Conservation (phyloP, 1,140 invertebrate genomes). For the Lepidurus packardi region DNA sequence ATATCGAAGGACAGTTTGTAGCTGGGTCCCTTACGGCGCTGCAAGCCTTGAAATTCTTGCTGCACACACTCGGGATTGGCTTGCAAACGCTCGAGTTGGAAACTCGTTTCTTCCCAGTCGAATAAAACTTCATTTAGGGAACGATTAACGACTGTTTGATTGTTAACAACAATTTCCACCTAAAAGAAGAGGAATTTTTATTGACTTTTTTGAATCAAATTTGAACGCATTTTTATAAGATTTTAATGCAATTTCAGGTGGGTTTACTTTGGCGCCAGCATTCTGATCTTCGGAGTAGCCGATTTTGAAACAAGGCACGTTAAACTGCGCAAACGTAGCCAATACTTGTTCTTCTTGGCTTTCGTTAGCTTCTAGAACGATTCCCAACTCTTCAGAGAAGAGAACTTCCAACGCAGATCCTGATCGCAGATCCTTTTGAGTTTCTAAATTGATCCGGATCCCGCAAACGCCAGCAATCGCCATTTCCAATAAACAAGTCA, state of each 20-base stretch:
- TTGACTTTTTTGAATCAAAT: too few species aligned
- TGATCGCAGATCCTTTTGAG: conserved; percentile 45
- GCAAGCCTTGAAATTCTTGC: conserved; percentile 63
- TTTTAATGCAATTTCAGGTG: too few species aligned
- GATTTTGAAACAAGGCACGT: conserved; percentile 63
- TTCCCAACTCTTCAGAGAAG: conserved; percentile 87
- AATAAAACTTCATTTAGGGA: conserved; percentile 61
- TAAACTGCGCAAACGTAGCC: conserved; percentile 52
- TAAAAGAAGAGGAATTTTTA: too few species aligned
- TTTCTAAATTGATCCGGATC: conserved; percentile 57
- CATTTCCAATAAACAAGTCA: conserved; percentile 90
- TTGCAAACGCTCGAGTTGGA: conserved; percentile 76
- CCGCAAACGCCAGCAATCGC: conserved; percentile 70
- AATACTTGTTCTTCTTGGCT: conserved; percentile 55
- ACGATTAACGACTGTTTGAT: conserved; percentile 55
- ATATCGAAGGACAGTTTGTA: conserved; percentile 66
- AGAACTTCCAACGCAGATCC: conserved; percentile 59
- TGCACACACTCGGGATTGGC: conserved; percentile 68
- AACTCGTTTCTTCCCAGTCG: conserved; percentile 95
- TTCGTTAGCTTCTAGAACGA: conserved; percentile 73
- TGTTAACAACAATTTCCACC: conserved; percentile 48
- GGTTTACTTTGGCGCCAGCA: conserved; percentile 54
- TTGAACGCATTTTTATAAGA: too few species aligned
- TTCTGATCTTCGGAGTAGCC: conserved; percentile 63
- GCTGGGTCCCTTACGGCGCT: conserved; percentile 53